Evolutionary conservation across 2,797 vertebrate species (phyloP), one percentile per base, ranked within the genome.

Genomic region (Siniperca obscura): DNA sequence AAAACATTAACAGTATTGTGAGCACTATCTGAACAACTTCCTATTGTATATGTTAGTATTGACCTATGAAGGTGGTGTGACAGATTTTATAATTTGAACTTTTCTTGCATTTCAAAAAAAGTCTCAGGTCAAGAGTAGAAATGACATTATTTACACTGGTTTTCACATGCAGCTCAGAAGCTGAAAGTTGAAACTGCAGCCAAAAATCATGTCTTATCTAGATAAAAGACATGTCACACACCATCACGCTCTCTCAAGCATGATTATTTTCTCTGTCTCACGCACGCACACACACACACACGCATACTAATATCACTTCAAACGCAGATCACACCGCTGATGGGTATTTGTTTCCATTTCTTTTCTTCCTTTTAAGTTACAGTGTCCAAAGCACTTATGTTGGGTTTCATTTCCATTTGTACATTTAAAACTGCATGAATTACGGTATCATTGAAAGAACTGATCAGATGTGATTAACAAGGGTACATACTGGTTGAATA

Each of bases 91-190:
- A 74, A 85, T 83, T 87, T 68, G 10, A 92, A 89, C 81, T 85
- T 92, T 87, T 89, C 88, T 95, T 93, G 90, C 92, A 93, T 93
- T 94, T 93, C 87, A 86, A 93, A 91, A 92, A 91, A 80, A 91
- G 80, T 83, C 87, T 90, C 87, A 89, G 85, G 87, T 91, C 93
- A 93, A 94, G 87, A 95, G 94, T 95, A 96, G 91, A 96, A 97
- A 95, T 94, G 78, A 94, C 82, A 89, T 74, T 96, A 96, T 96
- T 95, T 96, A 96, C 96, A 96, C 81, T 84, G 91, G 90, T 91
- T 94, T 94, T 94, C 92, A 95, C 96, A 96, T 96, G 96, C 95
- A 94, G 94, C 93, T 94, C 82, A 89, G 89, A 95, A 95, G 90
- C 93, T 91, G 91, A 93, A 85, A 90, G 83, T 88, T 89, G 82